phyloP scores from a whole-genome alignment of 2,113 vertebrate genomes.

The Jacana jacana region DNA sequence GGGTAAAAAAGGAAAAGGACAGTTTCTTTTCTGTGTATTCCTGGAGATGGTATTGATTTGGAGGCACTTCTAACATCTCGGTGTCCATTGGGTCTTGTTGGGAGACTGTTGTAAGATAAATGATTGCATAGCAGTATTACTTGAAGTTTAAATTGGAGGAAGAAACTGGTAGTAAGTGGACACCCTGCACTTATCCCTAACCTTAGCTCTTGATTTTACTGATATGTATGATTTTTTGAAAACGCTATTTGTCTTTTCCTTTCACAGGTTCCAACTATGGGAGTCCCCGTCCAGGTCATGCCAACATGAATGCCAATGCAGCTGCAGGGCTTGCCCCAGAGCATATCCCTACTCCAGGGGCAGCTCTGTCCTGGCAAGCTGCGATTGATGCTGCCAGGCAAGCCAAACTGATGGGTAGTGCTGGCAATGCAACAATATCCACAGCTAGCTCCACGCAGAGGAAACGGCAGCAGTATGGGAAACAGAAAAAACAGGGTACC shows the following conservation, averaged over 20 bases:
- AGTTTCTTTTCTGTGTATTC: background rate
- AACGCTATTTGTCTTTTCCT: rapidly evolving
- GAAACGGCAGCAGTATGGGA: constrained; percentile 92
- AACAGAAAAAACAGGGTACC: constrained; percentile 94
- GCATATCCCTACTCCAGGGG: constrained; percentile 91
- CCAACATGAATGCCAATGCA: constrained; percentile 89
- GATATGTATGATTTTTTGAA: background rate
- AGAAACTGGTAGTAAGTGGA: background rate
- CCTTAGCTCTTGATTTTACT: background rate
- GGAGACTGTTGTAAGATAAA: background rate
- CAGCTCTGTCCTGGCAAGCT: constrained; percentile 96
- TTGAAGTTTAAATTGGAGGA: background rate
- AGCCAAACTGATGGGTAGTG: constrained; percentile 94
- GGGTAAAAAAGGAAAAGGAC: background rate
- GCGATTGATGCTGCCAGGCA: constrained; percentile 96
- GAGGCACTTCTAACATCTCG: background rate
- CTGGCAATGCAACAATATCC: constrained; percentile 89
- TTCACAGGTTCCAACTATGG: constrained; percentile 94
- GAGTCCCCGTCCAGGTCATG: constrained; percentile 87
- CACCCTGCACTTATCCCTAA: background rate
- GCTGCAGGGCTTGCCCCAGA: constrained; percentile 93
- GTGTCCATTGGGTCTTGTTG: background rate
- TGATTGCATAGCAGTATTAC: background rate
- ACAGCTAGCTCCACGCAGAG: constrained; percentile 95
- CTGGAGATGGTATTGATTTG: background rate